Evolutionary conservation across 2,888 invertebrate genomes (phyloP).

Genomic region (Candidula unifasciata): DNA sequence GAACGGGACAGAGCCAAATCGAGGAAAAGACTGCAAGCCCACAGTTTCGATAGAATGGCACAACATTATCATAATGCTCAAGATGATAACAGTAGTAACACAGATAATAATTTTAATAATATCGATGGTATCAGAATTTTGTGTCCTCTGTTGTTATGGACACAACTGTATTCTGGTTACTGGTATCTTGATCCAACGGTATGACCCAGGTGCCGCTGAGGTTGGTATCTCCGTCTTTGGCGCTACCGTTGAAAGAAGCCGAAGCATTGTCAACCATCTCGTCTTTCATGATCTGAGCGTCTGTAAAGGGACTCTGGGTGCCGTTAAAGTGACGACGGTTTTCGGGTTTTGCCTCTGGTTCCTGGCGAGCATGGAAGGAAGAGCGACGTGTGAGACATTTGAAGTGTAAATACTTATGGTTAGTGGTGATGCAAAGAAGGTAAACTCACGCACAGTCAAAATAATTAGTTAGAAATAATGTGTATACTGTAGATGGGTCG

Average conservation of each 20-base stretch:
- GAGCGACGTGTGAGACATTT: too few species aligned
- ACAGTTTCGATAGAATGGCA: too few species aligned
- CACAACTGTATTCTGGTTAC: not conserved
- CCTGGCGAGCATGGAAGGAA: not conserved
- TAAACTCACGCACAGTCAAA: too few species aligned
- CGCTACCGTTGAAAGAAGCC: not conserved
- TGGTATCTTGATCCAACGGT: slow-evolving; percentile 25
- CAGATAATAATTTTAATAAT: too few species aligned
- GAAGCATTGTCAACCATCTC: slow-evolving; percentile 16
- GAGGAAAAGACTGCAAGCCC: too few species aligned
- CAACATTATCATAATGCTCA: too few species aligned
- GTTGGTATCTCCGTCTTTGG: slow-evolving; percentile 27
- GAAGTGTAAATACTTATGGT: too few species aligned
- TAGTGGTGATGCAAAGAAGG: too few species aligned
- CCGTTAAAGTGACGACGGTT: slow-evolving; percentile 14
- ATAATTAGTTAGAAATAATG: too few species aligned
- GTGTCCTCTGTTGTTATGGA: slow-evolving; percentile 27
- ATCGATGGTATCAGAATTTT: not conserved
- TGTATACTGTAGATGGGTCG: too few species aligned
- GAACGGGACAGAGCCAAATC: not conserved
- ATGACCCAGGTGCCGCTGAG: slow-evolving; percentile 30
- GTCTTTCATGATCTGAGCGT: slow-evolving; percentile 44
- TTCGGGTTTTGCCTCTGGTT: not conserved
- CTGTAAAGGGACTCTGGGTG: slow-evolving; percentile 38
- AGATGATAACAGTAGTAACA: too few species aligned